phyloP scores from a whole-genome alignment of 2,888 invertebrate species.

The Tortrix viridana region DNA sequence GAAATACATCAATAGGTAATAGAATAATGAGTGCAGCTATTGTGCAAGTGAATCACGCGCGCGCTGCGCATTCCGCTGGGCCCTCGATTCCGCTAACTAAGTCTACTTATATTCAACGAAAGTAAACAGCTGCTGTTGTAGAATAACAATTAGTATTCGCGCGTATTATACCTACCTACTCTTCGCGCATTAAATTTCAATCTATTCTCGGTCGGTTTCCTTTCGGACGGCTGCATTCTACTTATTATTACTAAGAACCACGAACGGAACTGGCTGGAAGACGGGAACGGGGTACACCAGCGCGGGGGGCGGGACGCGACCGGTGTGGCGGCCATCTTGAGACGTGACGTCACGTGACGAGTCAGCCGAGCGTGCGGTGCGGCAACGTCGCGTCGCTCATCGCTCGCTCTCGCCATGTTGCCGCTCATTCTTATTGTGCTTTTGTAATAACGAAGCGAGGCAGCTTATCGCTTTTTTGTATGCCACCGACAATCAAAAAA shows the following conservation, averaged over 20 bases:
- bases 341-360: constrained; percentile 85
- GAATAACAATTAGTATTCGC: constrained; percentile 77
- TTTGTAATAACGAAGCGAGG: constrained; percentile 69
- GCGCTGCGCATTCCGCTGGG: constrained; percentile 54
- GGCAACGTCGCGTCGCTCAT: constrained; percentile 73
- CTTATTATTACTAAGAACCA: constrained; percentile 76
- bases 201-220: constrained; percentile 80
- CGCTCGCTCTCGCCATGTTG: constrained; percentile 63
- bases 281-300: constrained; percentile 50
- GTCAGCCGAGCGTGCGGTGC: constrained; percentile 74
- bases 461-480: constrained; percentile 71
- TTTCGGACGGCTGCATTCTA: constrained; percentile 78
- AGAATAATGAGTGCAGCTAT: constrained; percentile 41
- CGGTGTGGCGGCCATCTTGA: constrained; percentile 83
- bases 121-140: constrained; percentile 78
- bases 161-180: constrained; percentile 59
- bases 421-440: constrained; percentile 71
- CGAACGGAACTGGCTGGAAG: constrained; percentile 77
- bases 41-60: constrained; percentile 61
- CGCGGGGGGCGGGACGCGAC: constrained; percentile 56
- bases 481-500: constrained; percentile 68
- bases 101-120: constrained; percentile 77
- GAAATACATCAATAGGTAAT: constrained; percentile 21
- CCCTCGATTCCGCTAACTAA: constrained; percentile 66
- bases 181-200: constrained; percentile 80